Percentiles rank a stretch among this genome's conserved stretches.
Conservation (phyloP, 2,888 invertebrate species). For the Dynastes maya region DNA sequence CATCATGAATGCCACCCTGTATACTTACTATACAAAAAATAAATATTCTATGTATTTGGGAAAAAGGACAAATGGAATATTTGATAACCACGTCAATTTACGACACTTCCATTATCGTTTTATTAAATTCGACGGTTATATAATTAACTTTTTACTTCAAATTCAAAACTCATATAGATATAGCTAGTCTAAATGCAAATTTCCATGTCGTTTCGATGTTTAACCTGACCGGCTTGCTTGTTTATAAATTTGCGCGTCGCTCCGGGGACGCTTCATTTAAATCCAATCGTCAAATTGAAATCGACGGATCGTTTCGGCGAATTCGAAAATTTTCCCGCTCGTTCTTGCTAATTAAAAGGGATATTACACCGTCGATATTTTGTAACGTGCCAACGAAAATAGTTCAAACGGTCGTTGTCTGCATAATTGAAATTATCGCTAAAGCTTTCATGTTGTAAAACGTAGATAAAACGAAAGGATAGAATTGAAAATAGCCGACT, state of each 20-base stretch:
- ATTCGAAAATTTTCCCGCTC: background rate
- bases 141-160: constrained; percentile 5
- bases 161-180: background rate
- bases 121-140: background rate
- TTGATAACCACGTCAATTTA: no score
- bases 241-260: background rate
- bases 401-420: no score
- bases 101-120: background rate
- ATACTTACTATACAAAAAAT: no score
- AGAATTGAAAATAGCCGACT: no score
- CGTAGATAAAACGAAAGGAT: no score
- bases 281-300: constrained; percentile 12
- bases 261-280: background rate
- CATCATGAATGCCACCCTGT: no score
- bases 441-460: no score
- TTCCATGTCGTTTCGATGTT: background rate
- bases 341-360: background rate
- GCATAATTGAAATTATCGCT: no score
- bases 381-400: no score
- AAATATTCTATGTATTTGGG: no score
- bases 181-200: constrained; percentile 6
- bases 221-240: background rate
- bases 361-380: background rate
- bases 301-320: background rate
- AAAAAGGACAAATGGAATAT: no score